phyloP scores from a whole-genome alignment of 1,140 invertebrate species.

The Bursaphelenchus mucronatus region DNA sequence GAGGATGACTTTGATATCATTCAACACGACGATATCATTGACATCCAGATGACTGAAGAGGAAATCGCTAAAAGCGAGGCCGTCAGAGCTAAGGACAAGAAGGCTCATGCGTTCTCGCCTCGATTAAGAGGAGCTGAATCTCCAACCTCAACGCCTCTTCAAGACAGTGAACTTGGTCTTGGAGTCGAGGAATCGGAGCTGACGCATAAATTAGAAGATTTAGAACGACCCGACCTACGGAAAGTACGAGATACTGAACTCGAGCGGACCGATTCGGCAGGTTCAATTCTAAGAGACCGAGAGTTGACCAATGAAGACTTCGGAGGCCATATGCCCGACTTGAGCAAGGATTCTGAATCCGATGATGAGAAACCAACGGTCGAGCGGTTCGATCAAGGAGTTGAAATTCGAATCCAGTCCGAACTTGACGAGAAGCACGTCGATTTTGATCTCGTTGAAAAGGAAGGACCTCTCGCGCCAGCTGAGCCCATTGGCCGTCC shows the following conservation, averaged over 20 bases:
- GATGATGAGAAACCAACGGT: conserved; percentile 6
- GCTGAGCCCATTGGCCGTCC: conserved; percentile 11
- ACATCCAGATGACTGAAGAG: conserved; percentile 5
- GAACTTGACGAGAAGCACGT: conserved; percentile 9
- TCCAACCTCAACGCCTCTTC: no score
- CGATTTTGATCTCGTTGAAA: conserved; percentile 13
- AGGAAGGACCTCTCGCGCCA: conserved; percentile 10
- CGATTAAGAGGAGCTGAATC: no score
- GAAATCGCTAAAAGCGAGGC: not conserved
- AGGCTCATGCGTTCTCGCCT: no score
- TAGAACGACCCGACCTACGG: no score
- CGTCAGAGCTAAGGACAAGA: no score
- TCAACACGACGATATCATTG: not conserved
- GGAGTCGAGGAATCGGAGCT: no score
- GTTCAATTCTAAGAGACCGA: not conserved
- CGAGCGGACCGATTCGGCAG: no score
- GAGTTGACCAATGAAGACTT: conserved; percentile 14
- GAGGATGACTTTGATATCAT: not conserved
- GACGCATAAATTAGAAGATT: no score
- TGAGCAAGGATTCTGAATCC: not conserved
- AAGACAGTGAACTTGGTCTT: no score
- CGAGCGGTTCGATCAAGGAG: not conserved
- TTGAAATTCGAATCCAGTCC: not conserved
- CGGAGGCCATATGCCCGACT: conserved; percentile 8
- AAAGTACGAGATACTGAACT: no score